Evolutionary conservation across 2,113 vertebrate species (phyloP).

Genomic region (Misgurnus anguillicaudatus): DNA sequence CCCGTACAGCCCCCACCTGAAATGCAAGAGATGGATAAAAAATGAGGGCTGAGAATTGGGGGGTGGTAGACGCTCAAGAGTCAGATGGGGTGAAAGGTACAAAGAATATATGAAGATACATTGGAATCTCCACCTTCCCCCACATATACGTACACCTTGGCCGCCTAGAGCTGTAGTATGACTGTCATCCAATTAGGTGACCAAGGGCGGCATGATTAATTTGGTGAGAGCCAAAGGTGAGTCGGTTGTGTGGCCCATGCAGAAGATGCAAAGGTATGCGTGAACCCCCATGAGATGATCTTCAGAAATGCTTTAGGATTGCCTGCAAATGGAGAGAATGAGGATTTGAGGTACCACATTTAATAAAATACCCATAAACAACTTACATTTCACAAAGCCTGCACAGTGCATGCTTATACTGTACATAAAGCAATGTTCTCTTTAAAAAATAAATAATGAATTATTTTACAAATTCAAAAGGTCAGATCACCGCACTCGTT

Average conservation of each 20-base stretch:
- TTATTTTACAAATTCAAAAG: conserved; percentile 1
- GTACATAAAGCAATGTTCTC: too few species aligned
- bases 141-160: conserved; percentile 35
- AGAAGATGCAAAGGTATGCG: conserved; percentile 64
- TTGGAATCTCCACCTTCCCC: conserved; percentile 42
- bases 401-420: too few species aligned
- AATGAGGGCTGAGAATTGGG: conserved; percentile 46
- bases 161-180: conserved; percentile 65
- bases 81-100: conserved; percentile 52
- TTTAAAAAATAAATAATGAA: not conserved
- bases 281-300: conserved; percentile 62
- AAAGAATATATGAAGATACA: conserved; percentile 58
- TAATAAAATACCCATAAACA: too few species aligned
- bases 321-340: conserved; percentile 38
- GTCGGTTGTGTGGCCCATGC: conserved; percentile 67
- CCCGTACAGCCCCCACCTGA: conserved; percentile 9
- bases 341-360: conserved; percentile 28
- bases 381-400: too few species aligned
- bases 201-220: conserved; percentile 75
- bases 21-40: conserved; percentile 52
- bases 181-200: conserved; percentile 79
- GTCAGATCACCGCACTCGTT: not conserved
- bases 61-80: conserved; percentile 45
- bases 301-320: conserved; percentile 61
- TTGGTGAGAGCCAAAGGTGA: conserved; percentile 67